Base-by-base conservation (phyloP, 2,797 vertebrate species). In the Gymnodraco acuticeps region DNA sequence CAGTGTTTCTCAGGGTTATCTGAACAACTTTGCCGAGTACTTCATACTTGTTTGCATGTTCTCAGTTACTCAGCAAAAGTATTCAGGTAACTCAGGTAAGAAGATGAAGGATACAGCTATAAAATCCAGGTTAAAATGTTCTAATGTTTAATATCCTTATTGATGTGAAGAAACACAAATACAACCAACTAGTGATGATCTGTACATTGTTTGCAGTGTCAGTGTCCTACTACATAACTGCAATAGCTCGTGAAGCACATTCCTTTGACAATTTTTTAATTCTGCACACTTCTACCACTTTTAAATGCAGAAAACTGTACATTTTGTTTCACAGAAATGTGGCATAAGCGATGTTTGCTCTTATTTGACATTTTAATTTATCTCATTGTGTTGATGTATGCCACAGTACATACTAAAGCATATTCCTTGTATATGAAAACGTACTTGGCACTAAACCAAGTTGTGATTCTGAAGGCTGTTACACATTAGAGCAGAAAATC, bases 1-100 rank as follows among this genome's bases (percentile, higher is more conserved):
- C 90, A 91, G 7, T 7, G 59, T n/a, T 59, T 53, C 17, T 50
- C 33, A 12, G 38, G 68, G 45, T 14, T 51, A 17, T 15, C 63
- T 75, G 48, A 16, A 59, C 4, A 83, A 62, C 10, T 71, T 77
- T 54, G 12, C 38, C 2, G 53, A 27, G 54, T 17, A 17, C 1
- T 53, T 33, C 60, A 4, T 53, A 1, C 27, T 27, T 38, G 9
- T 9, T 58, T 61, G 19, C 14, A 66, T 6, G 11, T 54, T 79
- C 33, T 38, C 33, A 9, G 33, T 54, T 38, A 55, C 47, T 51
- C 4, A 23, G 12, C 27, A 47, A 48, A 53, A 53, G n/a, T 48
- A 54, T 43, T 52, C 38, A 61, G 10, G 4, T 52, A 17, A 65
- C 48, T 66, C 47, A 2, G 58, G 23, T 46, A 15, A 64, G 14